Conservation (phyloP, 2,113 vertebrate species). For the Aegithalos caudatus region DNA sequence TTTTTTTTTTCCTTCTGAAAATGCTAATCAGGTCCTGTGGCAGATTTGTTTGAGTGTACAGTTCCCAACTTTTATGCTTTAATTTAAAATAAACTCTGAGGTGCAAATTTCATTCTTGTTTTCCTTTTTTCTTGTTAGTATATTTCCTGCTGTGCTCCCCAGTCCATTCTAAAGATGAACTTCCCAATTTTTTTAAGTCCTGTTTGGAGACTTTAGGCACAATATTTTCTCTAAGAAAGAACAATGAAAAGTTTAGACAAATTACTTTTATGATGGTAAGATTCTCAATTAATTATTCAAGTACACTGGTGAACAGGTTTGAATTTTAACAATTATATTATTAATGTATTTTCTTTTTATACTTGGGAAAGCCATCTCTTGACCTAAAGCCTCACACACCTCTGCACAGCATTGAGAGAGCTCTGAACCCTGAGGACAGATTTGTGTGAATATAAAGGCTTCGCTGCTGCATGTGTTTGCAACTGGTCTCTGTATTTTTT, state of each 20-base stretch:
- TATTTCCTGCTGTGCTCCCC: neutral
- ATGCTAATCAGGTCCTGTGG: conserved; percentile 38
- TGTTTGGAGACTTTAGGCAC: neutral
- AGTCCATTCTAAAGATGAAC: neutral
- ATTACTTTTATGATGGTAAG: neutral
- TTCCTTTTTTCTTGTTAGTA: neutral
- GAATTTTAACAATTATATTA: neutral
- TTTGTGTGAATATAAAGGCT: neutral
- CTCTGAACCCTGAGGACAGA: neutral
- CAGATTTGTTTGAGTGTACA: neutral
- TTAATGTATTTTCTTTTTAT: neutral
- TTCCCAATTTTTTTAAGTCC: neutral
- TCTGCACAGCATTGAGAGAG: neutral
- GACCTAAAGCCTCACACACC: neutral
- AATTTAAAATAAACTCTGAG: conserved; percentile 45
- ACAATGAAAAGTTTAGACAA: neutral
- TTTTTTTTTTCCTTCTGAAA: neutral
- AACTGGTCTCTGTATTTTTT: neutral
- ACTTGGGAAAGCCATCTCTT: neutral
- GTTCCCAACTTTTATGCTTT: conserved; percentile 8
- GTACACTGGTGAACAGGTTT: neutral
- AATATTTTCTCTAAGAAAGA: conserved; percentile 1
- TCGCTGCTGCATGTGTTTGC: accelerated
- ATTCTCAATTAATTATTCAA: neutral
- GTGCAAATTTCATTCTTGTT: neutral